These are phyloP conservation scores for Clepsis dumicolana DNA, from an alignment of 2,888 invertebrate genomes.

Conservation along the genomic window DNA sequence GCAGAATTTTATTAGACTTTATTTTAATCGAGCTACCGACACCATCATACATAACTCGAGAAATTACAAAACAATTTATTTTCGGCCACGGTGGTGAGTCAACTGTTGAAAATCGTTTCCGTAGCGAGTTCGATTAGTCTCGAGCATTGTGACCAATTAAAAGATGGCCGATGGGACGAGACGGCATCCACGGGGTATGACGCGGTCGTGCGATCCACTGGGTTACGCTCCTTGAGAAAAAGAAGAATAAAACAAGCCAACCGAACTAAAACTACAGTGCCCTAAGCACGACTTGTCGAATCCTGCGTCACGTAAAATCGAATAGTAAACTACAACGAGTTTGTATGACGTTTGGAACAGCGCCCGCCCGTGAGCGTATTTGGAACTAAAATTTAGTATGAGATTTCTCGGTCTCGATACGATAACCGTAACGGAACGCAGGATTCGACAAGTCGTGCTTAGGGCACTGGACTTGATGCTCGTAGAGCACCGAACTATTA, in stretches of 20 bases:
- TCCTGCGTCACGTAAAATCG: no score
- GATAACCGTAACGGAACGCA: no score
- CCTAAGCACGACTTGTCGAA: no score
- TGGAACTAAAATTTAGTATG: no score
- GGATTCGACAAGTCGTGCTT: no score
- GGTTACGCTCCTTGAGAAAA: slow-evolving; percentile 55
- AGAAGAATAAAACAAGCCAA: slow-evolving; percentile 44
- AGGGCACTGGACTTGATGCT: slow-evolving; percentile 40
- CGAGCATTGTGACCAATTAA: slow-evolving; percentile 84
- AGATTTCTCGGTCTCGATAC: no score
- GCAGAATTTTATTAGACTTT: neutral
- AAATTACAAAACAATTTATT: slow-evolving; percentile 41
- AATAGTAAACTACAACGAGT: no score
- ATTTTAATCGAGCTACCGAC: neutral
- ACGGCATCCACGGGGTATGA: slow-evolving; percentile 78
- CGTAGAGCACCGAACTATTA: slow-evolving; percentile 44
- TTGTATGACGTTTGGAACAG: no score
- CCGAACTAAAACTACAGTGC: slow-evolving; percentile 26
- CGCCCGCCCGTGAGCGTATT: no score
- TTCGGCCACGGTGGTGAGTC: slow-evolving; percentile 60
- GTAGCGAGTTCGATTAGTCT: slow-evolving; percentile 77
- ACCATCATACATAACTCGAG: slow-evolving; percentile 20
- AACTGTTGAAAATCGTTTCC: slow-evolving; percentile 73
- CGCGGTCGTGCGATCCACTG: slow-evolving; percentile 59
- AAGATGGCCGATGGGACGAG: slow-evolving; percentile 71